Evolutionary conservation across 1,140 invertebrate genomes (phyloP).

Genomic region (Pogonomyrmex californicus): DNA sequence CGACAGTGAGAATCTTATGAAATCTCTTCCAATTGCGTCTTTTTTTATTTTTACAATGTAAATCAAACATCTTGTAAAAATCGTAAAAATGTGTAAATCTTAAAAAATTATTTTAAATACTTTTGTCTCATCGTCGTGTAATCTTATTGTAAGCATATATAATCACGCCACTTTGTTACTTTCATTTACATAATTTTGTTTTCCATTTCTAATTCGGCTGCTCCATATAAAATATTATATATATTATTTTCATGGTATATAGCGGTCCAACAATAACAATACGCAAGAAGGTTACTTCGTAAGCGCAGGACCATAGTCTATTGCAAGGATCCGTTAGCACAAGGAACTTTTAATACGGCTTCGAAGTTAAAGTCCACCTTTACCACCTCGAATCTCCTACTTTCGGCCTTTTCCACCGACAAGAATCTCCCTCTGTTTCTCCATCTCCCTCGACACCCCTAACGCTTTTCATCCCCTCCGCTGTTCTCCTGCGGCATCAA

Average conservation of each 20-base stretch:
- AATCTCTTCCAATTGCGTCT: neutral
- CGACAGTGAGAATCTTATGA: neutral
- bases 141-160: too few species aligned
- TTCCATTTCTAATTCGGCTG: constrained; percentile 14
- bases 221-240: constrained; percentile 19
- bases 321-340: constrained; percentile 48
- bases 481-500: constrained; percentile 51
- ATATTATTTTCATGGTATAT: constrained; percentile 11
- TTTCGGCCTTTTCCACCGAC: constrained; percentile 62
- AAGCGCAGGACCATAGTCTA: constrained; percentile 28
- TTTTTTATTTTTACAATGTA: neutral
- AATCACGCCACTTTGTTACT: neutral
- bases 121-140: neutral
- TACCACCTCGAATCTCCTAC: constrained; percentile 72
- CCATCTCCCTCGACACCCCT: constrained; percentile 9
- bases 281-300: constrained; percentile 44
- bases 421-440: constrained; percentile 52
- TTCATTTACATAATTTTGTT: neutral
- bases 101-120: neutral
- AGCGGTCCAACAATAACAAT: constrained; percentile 40
- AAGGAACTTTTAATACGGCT: constrained; percentile 72
- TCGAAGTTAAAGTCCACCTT: constrained; percentile 73
- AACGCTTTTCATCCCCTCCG: constrained; percentile 25
- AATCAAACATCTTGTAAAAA: neutral
- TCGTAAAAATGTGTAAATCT: neutral